phyloP scores from a whole-genome alignment of 2,797 vertebrate genomes.

The Enteromius unitaeniatus region DNA sequence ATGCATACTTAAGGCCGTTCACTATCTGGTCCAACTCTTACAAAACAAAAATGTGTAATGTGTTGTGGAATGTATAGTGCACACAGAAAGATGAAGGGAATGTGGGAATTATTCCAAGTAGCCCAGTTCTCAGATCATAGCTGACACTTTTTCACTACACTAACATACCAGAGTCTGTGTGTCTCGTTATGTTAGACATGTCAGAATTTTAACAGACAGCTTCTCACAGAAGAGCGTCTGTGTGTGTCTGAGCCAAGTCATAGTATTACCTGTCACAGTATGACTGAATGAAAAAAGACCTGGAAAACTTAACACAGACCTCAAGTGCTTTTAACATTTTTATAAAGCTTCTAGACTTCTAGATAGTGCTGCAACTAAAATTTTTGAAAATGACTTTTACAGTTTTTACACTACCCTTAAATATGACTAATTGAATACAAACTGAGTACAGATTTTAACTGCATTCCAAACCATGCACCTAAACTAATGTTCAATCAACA shows the following conservation, averaged over 20 bases:
- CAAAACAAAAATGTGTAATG: not conserved
- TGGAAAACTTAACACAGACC: not conserved
- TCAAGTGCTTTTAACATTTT: not conserved
- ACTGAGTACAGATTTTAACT: not conserved
- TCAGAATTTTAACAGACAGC: not conserved
- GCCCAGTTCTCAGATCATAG: conserved; percentile 5
- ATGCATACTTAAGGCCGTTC: not conserved
- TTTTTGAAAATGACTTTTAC: not conserved
- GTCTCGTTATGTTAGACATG: not conserved
- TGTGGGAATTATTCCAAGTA: conserved; percentile 20
- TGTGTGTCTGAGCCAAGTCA: not conserved
- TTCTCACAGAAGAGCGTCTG: not conserved
- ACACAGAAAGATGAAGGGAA: conserved; percentile 6
- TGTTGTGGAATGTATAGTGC: not conserved
- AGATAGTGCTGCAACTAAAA: not conserved
- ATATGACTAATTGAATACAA: not conserved
- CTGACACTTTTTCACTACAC: not conserved
- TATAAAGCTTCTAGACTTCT: too few species aligned
- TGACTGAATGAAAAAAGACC: not conserved
- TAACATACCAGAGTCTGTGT: not conserved
- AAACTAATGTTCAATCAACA: not conserved
- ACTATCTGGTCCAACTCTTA: not conserved
- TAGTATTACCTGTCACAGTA: not conserved
- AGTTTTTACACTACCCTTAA: not conserved
- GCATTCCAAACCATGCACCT: not conserved